These are phyloP conservation scores for Eulemur coronatus DNA, from an alignment of 2,797 vertebrate genomes.

Conservation along the genomic window DNA sequence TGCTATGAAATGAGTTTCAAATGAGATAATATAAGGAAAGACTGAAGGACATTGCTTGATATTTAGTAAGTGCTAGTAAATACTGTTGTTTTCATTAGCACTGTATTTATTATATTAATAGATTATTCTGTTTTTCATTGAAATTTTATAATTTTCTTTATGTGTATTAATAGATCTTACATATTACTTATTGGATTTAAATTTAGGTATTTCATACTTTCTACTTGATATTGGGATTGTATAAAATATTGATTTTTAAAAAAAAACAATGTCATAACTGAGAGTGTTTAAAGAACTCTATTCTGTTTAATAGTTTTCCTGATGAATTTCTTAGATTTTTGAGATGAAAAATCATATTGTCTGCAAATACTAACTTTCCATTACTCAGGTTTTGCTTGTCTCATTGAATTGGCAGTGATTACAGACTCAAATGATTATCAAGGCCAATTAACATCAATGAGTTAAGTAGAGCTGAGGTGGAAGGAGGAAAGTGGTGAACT, in stretches of 20 bases:
- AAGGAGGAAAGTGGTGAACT: neutral
- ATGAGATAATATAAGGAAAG: neutral
- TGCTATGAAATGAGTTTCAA: neutral
- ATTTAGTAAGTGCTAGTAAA: neutral
- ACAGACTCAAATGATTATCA: constrained; percentile 1
- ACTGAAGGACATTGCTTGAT: neutral
- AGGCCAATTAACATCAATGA: constrained; percentile 18
- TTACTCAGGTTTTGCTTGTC: constrained; percentile 10
- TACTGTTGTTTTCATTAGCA: neutral
- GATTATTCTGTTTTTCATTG: neutral
- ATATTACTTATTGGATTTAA: neutral
- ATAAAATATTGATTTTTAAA: neutral
- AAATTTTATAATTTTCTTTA: neutral
- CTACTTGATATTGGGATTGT: neutral
- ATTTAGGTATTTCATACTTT: neutral
- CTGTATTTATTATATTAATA: neutral
- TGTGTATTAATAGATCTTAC: neutral
- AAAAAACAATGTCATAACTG: neutral
- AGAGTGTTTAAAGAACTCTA: neutral
- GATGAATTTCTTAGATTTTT: constrained; percentile 31
- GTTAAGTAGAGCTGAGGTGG: neutral
- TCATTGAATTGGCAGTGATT: constrained; percentile 1
- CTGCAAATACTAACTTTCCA: constrained; percentile 13
- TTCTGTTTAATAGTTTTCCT: neutral
- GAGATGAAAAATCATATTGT: neutral